Base-by-base conservation (phyloP, 92 coral and sea anemone species). In the Porites cylindrica region DNA sequence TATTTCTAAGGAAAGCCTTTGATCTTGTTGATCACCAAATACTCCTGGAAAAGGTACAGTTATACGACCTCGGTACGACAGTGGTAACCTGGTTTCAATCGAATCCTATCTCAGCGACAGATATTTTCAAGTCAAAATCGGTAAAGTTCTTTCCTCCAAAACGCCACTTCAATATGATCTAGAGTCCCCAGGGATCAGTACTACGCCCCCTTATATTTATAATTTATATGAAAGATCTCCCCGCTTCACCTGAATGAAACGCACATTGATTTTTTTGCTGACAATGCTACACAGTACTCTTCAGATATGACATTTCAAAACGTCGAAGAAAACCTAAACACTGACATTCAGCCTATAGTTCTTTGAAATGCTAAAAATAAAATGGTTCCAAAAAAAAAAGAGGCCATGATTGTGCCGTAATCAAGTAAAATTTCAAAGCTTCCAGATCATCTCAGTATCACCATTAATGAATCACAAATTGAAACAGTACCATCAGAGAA, bases 391-490 rank as follows among this genome's bases (percentile, higher is more conserved):
- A 58, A 58, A 10, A 16, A 16, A 58, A 9, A 58, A 11, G 17
- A 9, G 63, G 63, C 14, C 17, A 58, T 58, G 63, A 58, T 58
- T 58, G 63, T 16, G 14, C 2, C 63, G 63, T 58, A 11, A 9
- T 58, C 24, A 64, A 64, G 69, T 64, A 16, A 16, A 64, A 64
- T 64, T 6, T 64, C 69, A 64, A 64, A 64, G 8, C 29, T 64
- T 64, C 69, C 26, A 64, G 69, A 64, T 64, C 69, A 64, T 64
- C 69, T n/a, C 1, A 64, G 69, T 64, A n/a, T 64, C 8, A 64
- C 69, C 23, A 64, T 64, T 21, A n/a, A 64, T 64, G 18, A 64
- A 64, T 16, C 69, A 7, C 69, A 64, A 64, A 64, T n/a, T 64
- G 29, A 64, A 64, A 64, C 69, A n/a, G 69, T 64, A 64, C 23